These are phyloP conservation scores for Aurelia coerulea DNA, from an alignment of 30 jellyfish, hydroid and myxozoan genomes.

Conservation along the genomic window DNA sequence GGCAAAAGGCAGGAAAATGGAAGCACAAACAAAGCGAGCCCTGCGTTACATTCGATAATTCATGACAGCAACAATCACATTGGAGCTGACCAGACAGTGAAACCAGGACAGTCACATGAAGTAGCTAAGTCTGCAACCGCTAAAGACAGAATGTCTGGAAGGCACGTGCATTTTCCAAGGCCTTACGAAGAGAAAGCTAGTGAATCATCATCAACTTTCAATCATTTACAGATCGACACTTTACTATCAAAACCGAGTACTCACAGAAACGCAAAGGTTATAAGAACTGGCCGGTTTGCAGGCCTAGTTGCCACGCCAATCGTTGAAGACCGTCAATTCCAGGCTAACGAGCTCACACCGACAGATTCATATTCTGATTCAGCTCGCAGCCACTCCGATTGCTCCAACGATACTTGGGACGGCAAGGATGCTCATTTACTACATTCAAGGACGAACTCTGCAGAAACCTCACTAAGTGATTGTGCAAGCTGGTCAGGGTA, in stretches of 20 bases:
- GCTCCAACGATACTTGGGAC: slow-evolving; percentile 78
- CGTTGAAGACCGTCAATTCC: slow-evolving; percentile 3
- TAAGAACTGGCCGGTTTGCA: slow-evolving; percentile 58
- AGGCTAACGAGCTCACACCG: slow-evolving; percentile 13
- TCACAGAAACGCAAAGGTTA: slow-evolving; percentile 9
- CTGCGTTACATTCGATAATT: neutral
- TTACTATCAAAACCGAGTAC: neutral
- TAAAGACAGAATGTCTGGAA: slow-evolving; percentile 1
- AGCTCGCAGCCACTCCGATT: slow-evolving; percentile 64
- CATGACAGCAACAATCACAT: slow-evolving; percentile 3
- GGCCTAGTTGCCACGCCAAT: slow-evolving; percentile 50
- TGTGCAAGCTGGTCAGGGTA: slow-evolving; percentile 76
- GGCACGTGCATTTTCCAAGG: slow-evolving; percentile 49
- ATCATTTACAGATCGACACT: neutral
- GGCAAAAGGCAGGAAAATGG: slow-evolving; percentile 1
- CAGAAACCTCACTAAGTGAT: slow-evolving; percentile 56
- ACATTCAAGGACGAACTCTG: slow-evolving; percentile 68
- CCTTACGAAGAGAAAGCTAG: neutral
- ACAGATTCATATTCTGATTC: slow-evolving; percentile 62
- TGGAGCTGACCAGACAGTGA: neutral
- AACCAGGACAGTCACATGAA: neutral
- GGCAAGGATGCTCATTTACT: slow-evolving; percentile 48
- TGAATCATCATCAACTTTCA: neutral
- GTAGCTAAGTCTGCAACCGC: neutral
- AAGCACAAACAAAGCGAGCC: neutral